A percentile compares a stretch with the other conserved stretches of the same genome.
Conservation (phyloP, 2,888 invertebrate species). For the Octonoba sinensis region DNA sequence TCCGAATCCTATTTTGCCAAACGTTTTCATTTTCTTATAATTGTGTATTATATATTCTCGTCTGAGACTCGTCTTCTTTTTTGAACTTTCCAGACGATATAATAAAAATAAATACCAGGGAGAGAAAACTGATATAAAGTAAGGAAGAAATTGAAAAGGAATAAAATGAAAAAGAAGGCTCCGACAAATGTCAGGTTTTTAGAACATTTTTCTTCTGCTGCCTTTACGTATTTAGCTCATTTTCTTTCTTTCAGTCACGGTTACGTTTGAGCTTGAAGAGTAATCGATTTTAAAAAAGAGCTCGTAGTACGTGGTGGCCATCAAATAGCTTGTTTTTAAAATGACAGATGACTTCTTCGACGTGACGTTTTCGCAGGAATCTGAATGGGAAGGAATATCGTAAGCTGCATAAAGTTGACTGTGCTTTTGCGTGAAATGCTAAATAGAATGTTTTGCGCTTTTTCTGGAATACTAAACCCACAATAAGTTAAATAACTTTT, state of each 20-base stretch:
- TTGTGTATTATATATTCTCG: no score
- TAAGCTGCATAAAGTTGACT: no score
- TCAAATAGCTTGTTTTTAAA: slow-evolving; percentile 23
- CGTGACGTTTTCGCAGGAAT: slow-evolving; percentile 17
- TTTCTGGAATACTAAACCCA: no score
- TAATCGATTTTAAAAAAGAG: slow-evolving; percentile 25
- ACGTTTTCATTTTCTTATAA: no score
- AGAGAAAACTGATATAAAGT: slow-evolving; percentile 6
- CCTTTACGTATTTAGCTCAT: slow-evolving; percentile 27
- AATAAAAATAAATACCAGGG: slow-evolving; percentile 22
- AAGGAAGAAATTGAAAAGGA: background rate
- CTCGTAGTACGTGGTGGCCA: slow-evolving; percentile 26
- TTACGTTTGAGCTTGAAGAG: slow-evolving; percentile 17
- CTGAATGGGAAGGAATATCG: background rate
- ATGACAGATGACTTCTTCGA: slow-evolving; percentile 27
- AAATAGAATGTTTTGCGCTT: no score
- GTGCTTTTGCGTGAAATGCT: no score
- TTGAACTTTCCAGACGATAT: background rate
- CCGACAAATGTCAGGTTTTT: slow-evolving; percentile 26
- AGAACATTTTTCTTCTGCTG: slow-evolving; percentile 23
- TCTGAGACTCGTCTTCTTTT: no score
- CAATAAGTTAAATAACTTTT: no score
- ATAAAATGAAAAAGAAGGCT: background rate
- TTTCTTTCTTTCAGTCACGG: slow-evolving; percentile 31
- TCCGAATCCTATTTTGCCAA: no score